Base-by-base conservation (phyloP, 2,888 invertebrate genomes). In the Acleris emargana region DNA sequence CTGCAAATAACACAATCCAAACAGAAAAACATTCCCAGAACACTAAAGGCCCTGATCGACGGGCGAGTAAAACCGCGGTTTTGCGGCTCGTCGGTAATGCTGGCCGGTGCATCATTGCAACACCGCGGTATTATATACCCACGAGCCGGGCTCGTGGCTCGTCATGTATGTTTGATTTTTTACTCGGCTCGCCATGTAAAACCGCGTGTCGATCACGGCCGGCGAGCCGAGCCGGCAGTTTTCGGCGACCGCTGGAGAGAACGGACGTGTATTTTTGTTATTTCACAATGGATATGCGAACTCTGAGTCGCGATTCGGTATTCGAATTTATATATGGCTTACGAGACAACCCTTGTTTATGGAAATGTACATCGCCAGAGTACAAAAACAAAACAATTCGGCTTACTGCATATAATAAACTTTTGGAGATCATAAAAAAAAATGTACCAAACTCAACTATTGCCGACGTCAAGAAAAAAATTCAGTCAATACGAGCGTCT, bases 191-290 rank as follows among this genome's bases (percentile, higher is more conserved):
- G 58, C 52, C 58, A 51, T 25, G 47, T n/a, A n/a, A 64, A 58
- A 64, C 63, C 63, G 58, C 58, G 58, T 45, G 63, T 58, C 58
- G 58, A 64, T 64, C 63, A 64, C 52, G 58, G 63, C 63, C 58
- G 63, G 58, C 54, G 63, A 58, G 58, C 63, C 63, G 47, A 64
- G 63, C 52, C 58, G 58, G 42, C 63, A 64, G 43, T 64, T 64
- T 51, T 64, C 58, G 63, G 43, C 52, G 63, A 64, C 63, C 57
- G 62, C 54, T 52, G 53, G 45, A 62, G 62, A 62, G 62, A 53
- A 62, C 62, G 62, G 25, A 62, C 53, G 61, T 45, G 61, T 53
- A 38, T 45, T 53, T 42, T 43, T 42, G 38, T 45, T 38, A 42
- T 22, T 61, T 57, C 71, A 69, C 71, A 73, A 67, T 38, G 38